Percentiles rank a stretch among this genome's conserved stretches.
phyloP scores from a whole-genome alignment of 1,140 invertebrate genomes.

The Trichonephila clavipes region DNA sequence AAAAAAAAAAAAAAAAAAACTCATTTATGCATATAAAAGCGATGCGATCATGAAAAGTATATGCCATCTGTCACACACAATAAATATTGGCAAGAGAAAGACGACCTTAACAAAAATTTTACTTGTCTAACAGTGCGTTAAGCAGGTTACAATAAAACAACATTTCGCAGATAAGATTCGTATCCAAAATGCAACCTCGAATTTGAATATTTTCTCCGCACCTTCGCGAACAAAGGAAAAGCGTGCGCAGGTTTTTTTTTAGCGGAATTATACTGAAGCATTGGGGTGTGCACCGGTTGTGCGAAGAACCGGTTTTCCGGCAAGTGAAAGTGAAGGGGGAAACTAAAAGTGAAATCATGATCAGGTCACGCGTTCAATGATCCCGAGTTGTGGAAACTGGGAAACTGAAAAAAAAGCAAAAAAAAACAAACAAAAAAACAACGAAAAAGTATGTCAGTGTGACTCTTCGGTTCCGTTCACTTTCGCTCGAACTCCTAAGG shows the following conservation, averaged over 20 bases:
- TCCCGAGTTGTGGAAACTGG: slow-evolving; percentile 12
- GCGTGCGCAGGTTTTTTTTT: not conserved
- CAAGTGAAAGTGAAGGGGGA: slow-evolving; percentile 72
- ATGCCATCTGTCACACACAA: not conserved
- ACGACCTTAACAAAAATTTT: slow-evolving; percentile 1
- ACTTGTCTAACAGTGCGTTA: not conserved
- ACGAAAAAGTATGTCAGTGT: slow-evolving; percentile 67
- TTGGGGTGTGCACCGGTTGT: not conserved
- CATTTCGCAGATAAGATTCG: not conserved
- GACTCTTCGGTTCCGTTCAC: slow-evolving; percentile 49
- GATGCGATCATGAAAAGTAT: not conserved
- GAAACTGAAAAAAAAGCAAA: slow-evolving; percentile 15
- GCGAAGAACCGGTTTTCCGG: slow-evolving; percentile 29
- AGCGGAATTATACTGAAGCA: not conserved
- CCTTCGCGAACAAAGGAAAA: slow-evolving; percentile 9
- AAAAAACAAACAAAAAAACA: slow-evolving; percentile 42
- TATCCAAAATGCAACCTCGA: not conserved
- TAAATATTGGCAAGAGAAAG: not conserved
- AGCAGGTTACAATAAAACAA: not conserved
- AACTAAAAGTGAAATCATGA: slow-evolving; percentile 70
- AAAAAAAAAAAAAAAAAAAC: too few species aligned
- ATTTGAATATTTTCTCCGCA: slow-evolving; percentile 15
- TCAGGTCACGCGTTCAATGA: slow-evolving; percentile 72
- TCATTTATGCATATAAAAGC: too few species aligned
- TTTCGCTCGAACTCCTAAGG: not conserved